Evolutionary conservation across 2,797 vertebrate species (phyloP).

Genomic region (Brachymystax lenok): DNA sequence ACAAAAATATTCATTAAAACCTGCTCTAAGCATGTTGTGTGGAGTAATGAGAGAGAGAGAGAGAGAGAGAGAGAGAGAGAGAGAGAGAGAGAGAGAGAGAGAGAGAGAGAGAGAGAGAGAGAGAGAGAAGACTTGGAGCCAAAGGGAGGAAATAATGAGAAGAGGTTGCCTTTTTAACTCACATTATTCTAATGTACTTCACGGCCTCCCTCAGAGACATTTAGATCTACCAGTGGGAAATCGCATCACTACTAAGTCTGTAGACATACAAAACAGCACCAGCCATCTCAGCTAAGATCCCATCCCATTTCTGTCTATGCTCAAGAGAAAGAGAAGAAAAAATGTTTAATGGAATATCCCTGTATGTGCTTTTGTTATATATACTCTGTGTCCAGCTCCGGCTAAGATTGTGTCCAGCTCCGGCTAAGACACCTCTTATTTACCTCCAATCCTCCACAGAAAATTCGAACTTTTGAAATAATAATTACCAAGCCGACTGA

Average conservation of each 20-base stretch:
- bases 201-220: not conserved
- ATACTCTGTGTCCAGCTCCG: not conserved
- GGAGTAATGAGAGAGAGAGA: not conserved
- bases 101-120: not conserved
- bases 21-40: constrained; percentile 65
- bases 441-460: not conserved
- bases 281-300: not conserved
- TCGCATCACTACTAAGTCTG: not conserved
- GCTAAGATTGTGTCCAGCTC: not conserved
- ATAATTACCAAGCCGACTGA: not conserved
- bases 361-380: not conserved
- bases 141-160: constrained; percentile 7
- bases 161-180: constrained; percentile 10
- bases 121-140: not conserved
- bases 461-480: not conserved
- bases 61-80: not conserved
- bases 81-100: not conserved
- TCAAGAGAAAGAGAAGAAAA: not conserved
- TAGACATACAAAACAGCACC: not conserved
- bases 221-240: constrained; percentile 7
- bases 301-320: not conserved
- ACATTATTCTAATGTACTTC: not conserved
- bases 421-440: not conserved
- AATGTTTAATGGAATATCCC: not conserved
- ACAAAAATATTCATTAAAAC: constrained; percentile 83